phyloP scores from a whole-genome alignment of 2,888 invertebrate genomes.

The Nomada fucata region DNA sequence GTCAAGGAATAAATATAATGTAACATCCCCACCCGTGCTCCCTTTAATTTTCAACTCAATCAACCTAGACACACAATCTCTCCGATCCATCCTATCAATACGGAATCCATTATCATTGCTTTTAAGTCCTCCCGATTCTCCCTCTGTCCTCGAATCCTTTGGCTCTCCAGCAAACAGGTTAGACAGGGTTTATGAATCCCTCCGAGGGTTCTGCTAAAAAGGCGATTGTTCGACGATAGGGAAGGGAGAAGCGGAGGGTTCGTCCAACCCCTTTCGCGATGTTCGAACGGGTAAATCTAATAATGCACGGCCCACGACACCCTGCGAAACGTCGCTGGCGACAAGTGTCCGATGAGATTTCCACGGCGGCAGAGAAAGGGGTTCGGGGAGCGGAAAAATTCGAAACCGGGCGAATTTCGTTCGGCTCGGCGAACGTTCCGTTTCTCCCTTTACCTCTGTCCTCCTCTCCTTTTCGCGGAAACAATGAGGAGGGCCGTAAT shows the following conservation, averaged over 20 bases:
- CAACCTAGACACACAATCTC: not conserved
- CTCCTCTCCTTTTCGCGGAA: not conserved
- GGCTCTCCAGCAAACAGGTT: conserved; percentile 46
- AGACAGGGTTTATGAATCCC: conserved; percentile 56
- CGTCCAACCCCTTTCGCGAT: conserved; percentile 54
- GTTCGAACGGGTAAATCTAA: conserved; percentile 72
- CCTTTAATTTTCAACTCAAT: not conserved
- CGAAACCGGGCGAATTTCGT: conserved; percentile 21
- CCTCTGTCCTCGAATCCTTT: conserved; percentile 23
- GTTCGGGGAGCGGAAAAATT: conserved; percentile 8
- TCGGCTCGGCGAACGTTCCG: conserved; percentile 30
- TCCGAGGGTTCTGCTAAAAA: conserved; percentile 44
- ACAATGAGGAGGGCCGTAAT: conserved; percentile 40
- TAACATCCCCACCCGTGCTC: not conserved
- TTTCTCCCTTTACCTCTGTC: not conserved
- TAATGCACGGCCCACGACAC: conserved; percentile 61
- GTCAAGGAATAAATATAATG: not conserved
- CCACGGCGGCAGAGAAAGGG: not conserved
- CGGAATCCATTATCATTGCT: conserved; percentile 5
- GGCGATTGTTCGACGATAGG: conserved; percentile 35
- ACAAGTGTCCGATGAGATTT: conserved; percentile 63
- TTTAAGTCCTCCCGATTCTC: conserved; percentile 46
- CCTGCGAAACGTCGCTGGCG: conserved; percentile 59
- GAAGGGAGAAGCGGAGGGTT: conserved; percentile 21
- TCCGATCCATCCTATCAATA: not conserved